Percentiles rank a stretch among this genome's conserved stretches.
phyloP scores from a whole-genome alignment of 1,140 invertebrate species.

The Drosophila willistoni region DNA sequence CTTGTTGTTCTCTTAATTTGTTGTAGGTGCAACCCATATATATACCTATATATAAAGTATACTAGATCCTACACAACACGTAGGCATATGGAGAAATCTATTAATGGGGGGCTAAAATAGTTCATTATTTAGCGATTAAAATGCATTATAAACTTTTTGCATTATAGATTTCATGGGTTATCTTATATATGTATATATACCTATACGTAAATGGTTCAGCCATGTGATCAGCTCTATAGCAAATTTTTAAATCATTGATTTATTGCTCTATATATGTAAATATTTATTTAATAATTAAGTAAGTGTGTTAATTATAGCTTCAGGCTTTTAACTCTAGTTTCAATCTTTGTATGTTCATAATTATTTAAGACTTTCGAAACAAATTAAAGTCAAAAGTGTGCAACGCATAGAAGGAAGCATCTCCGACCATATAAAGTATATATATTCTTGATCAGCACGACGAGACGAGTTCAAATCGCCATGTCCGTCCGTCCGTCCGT shows the following conservation, averaged over 20 bases:
- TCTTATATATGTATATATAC: neutral
- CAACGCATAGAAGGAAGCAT: too few relatives aligned
- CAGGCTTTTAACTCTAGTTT: neutral
- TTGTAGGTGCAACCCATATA: constrained; percentile 7
- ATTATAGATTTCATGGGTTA: neutral
- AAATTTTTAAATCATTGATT: neutral
- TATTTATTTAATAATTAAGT: too few relatives aligned
- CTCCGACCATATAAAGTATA: too few relatives aligned
- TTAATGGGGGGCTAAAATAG: neutral
- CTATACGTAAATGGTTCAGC: neutral
- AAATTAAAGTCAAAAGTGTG: too few relatives aligned
- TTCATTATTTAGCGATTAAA: neutral
- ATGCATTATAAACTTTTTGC: neutral
- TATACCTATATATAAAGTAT: neutral
- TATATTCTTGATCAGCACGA: too few relatives aligned
- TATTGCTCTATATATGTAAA: neutral
- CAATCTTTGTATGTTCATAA: too few relatives aligned
- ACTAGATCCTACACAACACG: neutral
- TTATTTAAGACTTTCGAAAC: too few relatives aligned
- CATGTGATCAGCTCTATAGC: neutral
- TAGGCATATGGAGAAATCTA: constrained; percentile 2
- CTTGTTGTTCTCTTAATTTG: constrained; percentile 31
- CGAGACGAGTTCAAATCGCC: too few relatives aligned
- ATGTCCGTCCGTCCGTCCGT: too few relatives aligned
- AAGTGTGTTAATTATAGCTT: too few relatives aligned